A percentile compares a stretch with the other conserved stretches of the same genome.
Evolutionary conservation across 2,888 invertebrate genomes (phyloP).

Genomic region (Mechanitis messenoides): DNA sequence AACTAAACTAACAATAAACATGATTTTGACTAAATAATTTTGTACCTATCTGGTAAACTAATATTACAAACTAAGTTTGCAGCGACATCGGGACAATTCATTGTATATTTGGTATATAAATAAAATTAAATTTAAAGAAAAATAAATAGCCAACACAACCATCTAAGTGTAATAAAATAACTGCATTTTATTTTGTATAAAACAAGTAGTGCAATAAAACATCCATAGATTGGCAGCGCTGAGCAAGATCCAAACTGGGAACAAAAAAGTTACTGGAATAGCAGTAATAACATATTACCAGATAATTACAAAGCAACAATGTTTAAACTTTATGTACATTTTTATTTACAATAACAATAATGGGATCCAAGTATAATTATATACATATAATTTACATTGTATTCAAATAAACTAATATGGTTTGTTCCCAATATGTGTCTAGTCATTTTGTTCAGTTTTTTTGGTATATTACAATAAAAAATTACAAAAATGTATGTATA

Average conservation of each 20-base stretch:
- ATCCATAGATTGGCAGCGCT: neutral
- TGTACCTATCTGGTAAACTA: constrained; percentile 24
- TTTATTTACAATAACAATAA: constrained; percentile 8
- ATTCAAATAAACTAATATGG: constrained; percentile 5
- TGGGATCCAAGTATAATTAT: neutral
- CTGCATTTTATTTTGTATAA: constrained; percentile 35
- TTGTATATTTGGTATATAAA: constrained; percentile 57
- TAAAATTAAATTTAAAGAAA: constrained; percentile 66
- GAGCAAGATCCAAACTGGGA: constrained; percentile 3
- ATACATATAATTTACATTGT: constrained; percentile 5
- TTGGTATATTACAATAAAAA: constrained; percentile 1
- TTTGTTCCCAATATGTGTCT: constrained; percentile 3
- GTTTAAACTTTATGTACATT: constrained; percentile 8
- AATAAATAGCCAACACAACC: constrained; percentile 76
- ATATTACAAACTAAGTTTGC: constrained; percentile 20
- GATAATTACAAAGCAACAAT: constrained; percentile 1
- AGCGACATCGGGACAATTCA: constrained; percentile 27
- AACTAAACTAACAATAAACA: constrained; percentile 23
- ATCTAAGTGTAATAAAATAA: constrained; percentile 53
- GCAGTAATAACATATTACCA: neutral
- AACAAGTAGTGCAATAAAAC: constrained; percentile 6
- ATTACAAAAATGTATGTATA: constrained; percentile 5
- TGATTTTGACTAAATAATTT: constrained; percentile 29
- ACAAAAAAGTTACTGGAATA: neutral
- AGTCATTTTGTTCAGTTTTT: constrained; percentile 1